phyloP scores from a whole-genome alignment of 2,888 invertebrate species.

The Spicauda simplicius region DNA sequence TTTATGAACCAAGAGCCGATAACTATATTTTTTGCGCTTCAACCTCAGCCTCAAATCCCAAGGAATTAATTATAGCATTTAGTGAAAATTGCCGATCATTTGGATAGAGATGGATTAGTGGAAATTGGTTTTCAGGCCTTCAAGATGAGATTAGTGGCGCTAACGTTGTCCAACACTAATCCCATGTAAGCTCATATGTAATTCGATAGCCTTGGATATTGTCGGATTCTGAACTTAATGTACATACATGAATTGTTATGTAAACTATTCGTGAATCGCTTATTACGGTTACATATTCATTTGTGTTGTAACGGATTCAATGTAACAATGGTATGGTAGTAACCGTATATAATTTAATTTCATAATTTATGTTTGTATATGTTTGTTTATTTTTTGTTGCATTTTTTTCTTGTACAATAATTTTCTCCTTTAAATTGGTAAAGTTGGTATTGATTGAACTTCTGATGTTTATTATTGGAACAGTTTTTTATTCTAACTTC shows the following conservation, averaged over 20 bases:
- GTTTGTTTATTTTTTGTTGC: no score
- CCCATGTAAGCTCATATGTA: slow-evolving; percentile 27
- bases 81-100: slow-evolving; percentile 33
- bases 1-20: background rate
- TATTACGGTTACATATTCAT: slow-evolving; percentile 1
- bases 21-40: slow-evolving; percentile 5
- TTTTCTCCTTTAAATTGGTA: no score
- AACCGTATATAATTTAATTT: no score
- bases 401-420: no score
- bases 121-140: slow-evolving; percentile 34
- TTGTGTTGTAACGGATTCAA: background rate
- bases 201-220: slow-evolving; percentile 17
- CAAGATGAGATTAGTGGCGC: slow-evolving; percentile 29
- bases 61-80: slow-evolving; percentile 21
- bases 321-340: no score
- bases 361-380: no score
- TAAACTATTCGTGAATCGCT: slow-evolving; percentile 1
- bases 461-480: no score
- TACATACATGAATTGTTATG: slow-evolving; percentile 8
- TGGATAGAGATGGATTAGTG: slow-evolving; percentile 25
- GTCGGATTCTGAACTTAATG: slow-evolving; percentile 7
- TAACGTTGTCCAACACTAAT: slow-evolving; percentile 25
- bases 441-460: no score
- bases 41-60: slow-evolving; percentile 15
- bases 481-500: no score